Conservation (phyloP, 2,113 vertebrate genomes). For the Scophthalmus maximus region DNA sequence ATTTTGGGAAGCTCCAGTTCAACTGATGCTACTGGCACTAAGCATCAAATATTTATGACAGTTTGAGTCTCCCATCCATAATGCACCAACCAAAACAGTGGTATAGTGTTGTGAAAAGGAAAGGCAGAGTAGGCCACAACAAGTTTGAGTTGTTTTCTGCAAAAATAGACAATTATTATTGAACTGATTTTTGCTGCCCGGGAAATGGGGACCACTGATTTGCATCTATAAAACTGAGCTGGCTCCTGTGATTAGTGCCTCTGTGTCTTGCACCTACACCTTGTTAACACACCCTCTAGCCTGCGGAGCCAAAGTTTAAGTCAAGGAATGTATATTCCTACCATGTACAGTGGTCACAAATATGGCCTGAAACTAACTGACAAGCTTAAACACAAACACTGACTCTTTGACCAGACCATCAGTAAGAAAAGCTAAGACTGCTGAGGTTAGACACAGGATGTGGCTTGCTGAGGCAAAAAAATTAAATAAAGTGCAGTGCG, state of each 20-base stretch:
- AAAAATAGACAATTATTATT: background rate
- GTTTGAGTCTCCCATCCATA: background rate
- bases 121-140: background rate
- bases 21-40: background rate
- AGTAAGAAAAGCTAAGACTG: background rate
- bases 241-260: no score
- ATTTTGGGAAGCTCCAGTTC: background rate
- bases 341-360: no score
- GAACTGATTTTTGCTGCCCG: no score
- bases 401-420: background rate
- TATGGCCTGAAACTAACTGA: background rate
- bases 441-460: background rate
- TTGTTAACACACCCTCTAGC: no score
- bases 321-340: background rate
- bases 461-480: background rate
- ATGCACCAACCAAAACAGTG: background rate
- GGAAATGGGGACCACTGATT: background rate
- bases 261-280: no score
- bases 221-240: background rate
- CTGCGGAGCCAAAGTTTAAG: no score
- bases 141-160: background rate
- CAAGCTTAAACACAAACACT: background rate
- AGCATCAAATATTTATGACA: background rate
- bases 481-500: background rate
- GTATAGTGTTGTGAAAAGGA: background rate